Evolutionary conservation across 2,888 invertebrate species (phyloP), one percentile per base, ranked within the genome.

Genomic region (Caenorhabditis wallacei): DNA sequence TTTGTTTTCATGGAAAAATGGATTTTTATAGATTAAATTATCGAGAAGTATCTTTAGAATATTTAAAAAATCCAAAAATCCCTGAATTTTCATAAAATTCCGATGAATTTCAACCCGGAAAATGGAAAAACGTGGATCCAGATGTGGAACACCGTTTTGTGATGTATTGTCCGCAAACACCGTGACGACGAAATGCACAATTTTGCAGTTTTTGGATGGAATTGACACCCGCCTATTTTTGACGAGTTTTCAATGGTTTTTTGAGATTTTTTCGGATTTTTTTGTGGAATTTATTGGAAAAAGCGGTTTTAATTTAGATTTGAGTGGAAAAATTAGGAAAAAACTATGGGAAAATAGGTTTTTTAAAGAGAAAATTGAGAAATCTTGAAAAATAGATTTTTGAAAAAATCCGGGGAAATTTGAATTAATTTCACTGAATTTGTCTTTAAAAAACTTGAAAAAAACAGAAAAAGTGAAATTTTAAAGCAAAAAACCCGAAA

Each of bases 121-220:
- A 51, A 13, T 22, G 37, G 11, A 51, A 35, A 56, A 64, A 76
- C 75, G 75, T 76, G 75, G 75, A 68, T 76, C 30, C 51, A 35
- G 8, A 18, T 46, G 43, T 48, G 57, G 40, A 13, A 59, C 59
- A 61, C 57, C 56, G 24, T 66, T 66, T 63, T 75, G 7, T 18
- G 20, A 35, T 57, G 61, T 37, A 43, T 53, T 16, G 30, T 64
- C 30, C 66, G 79, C 66, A 59, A 59, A 80, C 79, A 80, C 79
- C 59, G 53, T 24, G 26, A 74, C 80, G 72, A 4, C 46, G 63
- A 16, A 74, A 48, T 74, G 59, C 74, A 80, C 72, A 80, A 48
- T 74, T 53, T 68, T 72, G 66, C 69, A 68, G 72, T 69, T 72
- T 68, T 68, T 51, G 22, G 63, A 13, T 13, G 16, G 35, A 30